Conservation (phyloP, 1,140 invertebrate species). For the Trichoplusia ni region DNA sequence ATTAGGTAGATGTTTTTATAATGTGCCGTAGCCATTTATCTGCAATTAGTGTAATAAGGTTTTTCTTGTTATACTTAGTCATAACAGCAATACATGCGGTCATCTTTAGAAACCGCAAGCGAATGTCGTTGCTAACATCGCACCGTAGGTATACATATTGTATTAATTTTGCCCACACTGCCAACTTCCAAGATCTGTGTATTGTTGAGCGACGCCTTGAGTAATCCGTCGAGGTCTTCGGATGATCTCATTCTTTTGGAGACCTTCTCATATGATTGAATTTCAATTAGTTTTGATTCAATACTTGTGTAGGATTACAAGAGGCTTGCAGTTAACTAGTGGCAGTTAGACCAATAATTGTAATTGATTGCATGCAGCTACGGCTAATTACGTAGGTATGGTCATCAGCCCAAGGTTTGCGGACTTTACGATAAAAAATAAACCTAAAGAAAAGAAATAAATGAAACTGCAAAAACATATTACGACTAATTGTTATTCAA, state of each 20-base stretch:
- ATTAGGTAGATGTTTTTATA: background rate
- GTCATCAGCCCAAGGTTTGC: slow-evolving; percentile 22
- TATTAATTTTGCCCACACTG: slow-evolving; percentile 11
- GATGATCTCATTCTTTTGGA: slow-evolving; percentile 68
- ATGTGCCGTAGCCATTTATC: background rate
- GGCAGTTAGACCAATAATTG: slow-evolving; percentile 16
- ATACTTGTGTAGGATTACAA: background rate
- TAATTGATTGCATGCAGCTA: slow-evolving; percentile 17
- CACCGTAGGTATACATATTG: background rate
- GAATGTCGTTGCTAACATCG: background rate
- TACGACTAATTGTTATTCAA: background rate
- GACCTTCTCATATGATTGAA: slow-evolving; percentile 56
- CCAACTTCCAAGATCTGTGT: slow-evolving; percentile 15
- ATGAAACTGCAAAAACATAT: background rate
- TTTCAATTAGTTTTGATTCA: slow-evolving; percentile 48
- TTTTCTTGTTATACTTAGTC: slow-evolving; percentile 1
- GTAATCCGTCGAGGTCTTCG: slow-evolving; percentile 64
- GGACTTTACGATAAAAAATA: background rate
- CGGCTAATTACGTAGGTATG: slow-evolving; percentile 14
- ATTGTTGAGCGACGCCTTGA: slow-evolving; percentile 64
- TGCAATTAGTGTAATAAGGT: slow-evolving; percentile 6
- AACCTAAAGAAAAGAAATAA: background rate
- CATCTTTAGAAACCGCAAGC: slow-evolving; percentile 7
- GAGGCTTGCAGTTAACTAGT: slow-evolving; percentile 10
- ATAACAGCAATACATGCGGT: background rate